Base-by-base conservation (phyloP, 2,797 vertebrate species). In the Squalus acanthias region DNA sequence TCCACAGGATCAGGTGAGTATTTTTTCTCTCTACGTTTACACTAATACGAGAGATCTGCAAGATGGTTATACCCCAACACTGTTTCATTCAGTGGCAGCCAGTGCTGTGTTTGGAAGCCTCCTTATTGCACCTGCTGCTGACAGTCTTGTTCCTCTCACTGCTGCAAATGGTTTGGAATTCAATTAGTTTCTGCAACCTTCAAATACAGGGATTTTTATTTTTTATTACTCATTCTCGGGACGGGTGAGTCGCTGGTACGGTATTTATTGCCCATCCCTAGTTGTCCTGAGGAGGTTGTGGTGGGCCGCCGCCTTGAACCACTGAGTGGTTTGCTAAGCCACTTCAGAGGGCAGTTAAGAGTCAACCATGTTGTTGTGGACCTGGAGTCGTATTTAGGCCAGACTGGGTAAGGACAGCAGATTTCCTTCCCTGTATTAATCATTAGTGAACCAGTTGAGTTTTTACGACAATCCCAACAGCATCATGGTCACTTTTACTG, bases 1-100 rank as follows among this genome's bases (percentile, higher is more conserved):
- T 97, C 99, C 99, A 79, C 99, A 99, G 97, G 99, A 99, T 97
- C 99, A 99, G 98, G 99, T 99, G 96, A 97, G 96, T 1, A 29
- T 29, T 46, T 60, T 53, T 26, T 46, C 20, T 89, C 6, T 26
- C 26, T 89, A 29, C 0, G 26, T 89, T 9, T 67, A 39, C 63
- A 3, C 2, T 93, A 69, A 93, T 93, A 24, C 0, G 20, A 46
- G n/a, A 24, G 65, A 46, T 69, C 91, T 46, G 9, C 7, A 93
- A 24, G 8, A 46, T 39, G 39, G 39, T 67, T 69, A n/a, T 39
- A 69, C 67, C 82, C 91, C n/a, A 93, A 10, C 63, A 46, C 20
- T 24, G 17, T 69, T 69, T 39, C 20, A 69, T 46, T 93, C n/a
- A 39, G n/a, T 46, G n/a, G 17, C 91, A 93, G 20, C 65, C 3